Conservation (phyloP, 2,113 vertebrate genomes). For the Boleophthalmus pectinirostris region DNA sequence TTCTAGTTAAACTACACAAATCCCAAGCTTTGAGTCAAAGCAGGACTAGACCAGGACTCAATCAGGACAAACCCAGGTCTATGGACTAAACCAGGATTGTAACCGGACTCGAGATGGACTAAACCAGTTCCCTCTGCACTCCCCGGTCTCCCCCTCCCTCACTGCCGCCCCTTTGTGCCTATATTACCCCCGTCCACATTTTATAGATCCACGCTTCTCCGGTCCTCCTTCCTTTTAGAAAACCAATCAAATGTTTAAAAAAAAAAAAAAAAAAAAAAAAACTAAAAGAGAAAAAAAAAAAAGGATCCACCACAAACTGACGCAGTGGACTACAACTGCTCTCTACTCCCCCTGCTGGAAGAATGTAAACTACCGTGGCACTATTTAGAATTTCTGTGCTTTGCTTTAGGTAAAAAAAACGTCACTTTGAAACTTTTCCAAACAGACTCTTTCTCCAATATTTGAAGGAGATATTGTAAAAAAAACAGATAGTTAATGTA, state of each 20-base stretch:
- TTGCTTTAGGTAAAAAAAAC: slow-evolving; percentile 47
- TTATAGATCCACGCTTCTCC: slow-evolving; percentile 1
- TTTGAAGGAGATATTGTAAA: slow-evolving; percentile 1
- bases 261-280: not conserved
- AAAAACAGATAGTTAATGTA: slow-evolving; percentile 45
- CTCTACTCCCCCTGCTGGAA: slow-evolving; percentile 48
- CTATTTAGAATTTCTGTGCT: slow-evolving; percentile 58
- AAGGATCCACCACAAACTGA: slow-evolving; percentile 40
- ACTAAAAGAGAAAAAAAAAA: no score
- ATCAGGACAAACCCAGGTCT: no score
- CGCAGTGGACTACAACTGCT: slow-evolving; percentile 17
- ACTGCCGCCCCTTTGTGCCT: slow-evolving; percentile 67
- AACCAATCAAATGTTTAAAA: slow-evolving; percentile 65
- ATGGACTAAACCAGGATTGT: not conserved
- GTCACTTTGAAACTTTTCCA: slow-evolving; percentile 11
- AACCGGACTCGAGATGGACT: not conserved
- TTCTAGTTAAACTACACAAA: no score
- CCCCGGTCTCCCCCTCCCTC: slow-evolving; percentile 19
- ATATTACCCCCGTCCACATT: slow-evolving; percentile 26
- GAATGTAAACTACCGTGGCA: slow-evolving; percentile 78
- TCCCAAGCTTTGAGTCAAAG: no score
- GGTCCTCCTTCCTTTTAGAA: slow-evolving; percentile 33
- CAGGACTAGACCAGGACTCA: no score
- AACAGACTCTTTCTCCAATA: not conserved
- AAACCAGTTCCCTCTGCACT: not conserved